Evolutionary conservation across 2,888 invertebrate genomes (phyloP), one percentile per base, ranked within the genome.

Genomic region (Stenodera caucasica): DNA sequence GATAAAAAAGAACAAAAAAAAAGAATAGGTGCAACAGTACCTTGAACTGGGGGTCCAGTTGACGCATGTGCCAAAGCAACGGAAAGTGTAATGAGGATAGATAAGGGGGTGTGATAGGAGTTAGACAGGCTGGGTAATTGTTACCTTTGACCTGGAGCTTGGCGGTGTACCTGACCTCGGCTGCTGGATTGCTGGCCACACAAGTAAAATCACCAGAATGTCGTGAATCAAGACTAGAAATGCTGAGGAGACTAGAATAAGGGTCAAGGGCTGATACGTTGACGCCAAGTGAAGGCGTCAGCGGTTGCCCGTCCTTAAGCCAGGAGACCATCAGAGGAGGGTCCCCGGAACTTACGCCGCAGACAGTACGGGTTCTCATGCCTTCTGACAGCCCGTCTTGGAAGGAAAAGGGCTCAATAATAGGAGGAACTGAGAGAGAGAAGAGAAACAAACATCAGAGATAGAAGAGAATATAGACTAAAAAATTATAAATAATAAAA

Each of bases 341-440:
- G 83, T 92, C 92, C 74, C 92, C 90, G 76, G 87, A 85, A 81
- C 89, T 89, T 77, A 90, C 90, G 79, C 90, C 89, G 83, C 91
- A 91, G 79, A 90, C 88, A 79, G 90, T 88, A 81, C 90, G 87
- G 72, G 90, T 90, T 80, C 90, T 86, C 88, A 89, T 89, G 82
- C 90, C 90, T 84, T 90, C 90, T 80, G 89, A 87, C 80, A 90
- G 86, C 81, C 89, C 89, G 83, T 90, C 90, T 87, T 90, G 88
- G 84, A 90, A 90, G 84, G 85, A 86, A 87, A 91, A 90, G 83
- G 90, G 89, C 86, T 90, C 90, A 86, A 91, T 90, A 84, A 88
- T 89, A 83, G 90, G 90, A 83, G 90, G 90, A 86, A 90, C 90
- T 90, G 88, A 78, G 77, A 79, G 77, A 76, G 72, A 79, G 75